phyloP scores from a whole-genome alignment of 2,113 vertebrate species.

The Mystacornis crossleyi region DNA sequence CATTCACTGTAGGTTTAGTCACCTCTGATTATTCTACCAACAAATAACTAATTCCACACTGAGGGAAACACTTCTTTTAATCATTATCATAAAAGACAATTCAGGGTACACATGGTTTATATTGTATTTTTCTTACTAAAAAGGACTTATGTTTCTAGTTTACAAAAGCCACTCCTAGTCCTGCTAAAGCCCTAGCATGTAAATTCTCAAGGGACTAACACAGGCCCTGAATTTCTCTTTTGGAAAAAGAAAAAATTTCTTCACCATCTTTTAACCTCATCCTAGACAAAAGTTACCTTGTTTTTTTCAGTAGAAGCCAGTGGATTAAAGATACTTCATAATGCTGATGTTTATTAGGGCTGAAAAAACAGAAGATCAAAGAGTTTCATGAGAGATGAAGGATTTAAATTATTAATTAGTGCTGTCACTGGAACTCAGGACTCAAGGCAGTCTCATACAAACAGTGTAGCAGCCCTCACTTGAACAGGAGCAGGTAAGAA shows the following conservation, averaged over 20 bases:
- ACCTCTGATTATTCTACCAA: not conserved
- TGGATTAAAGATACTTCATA: not conserved
- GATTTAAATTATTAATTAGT: constrained; percentile 4
- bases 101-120: not conserved
- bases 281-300: not conserved
- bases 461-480: not conserved
- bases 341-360: not conserved
- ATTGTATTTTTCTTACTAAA: not conserved
- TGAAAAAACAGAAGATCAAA: not conserved
- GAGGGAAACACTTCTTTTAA: not conserved
- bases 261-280: not conserved
- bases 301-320: not conserved
- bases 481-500: not conserved
- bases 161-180: not conserved
- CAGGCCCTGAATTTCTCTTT: not conserved
- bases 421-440: not conserved
- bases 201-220: not conserved
- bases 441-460: not conserved
- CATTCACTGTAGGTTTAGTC: not conserved
- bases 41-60: not conserved
- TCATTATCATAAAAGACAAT: not conserved
- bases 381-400: not conserved
- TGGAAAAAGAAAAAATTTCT: too few species aligned
- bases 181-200: not conserved
- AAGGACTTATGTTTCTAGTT: not conserved